These are phyloP conservation scores for Lepidocyrtinus sp. DNA, from an alignment of 2,888 invertebrate species.

Conservation along the genomic window DNA sequence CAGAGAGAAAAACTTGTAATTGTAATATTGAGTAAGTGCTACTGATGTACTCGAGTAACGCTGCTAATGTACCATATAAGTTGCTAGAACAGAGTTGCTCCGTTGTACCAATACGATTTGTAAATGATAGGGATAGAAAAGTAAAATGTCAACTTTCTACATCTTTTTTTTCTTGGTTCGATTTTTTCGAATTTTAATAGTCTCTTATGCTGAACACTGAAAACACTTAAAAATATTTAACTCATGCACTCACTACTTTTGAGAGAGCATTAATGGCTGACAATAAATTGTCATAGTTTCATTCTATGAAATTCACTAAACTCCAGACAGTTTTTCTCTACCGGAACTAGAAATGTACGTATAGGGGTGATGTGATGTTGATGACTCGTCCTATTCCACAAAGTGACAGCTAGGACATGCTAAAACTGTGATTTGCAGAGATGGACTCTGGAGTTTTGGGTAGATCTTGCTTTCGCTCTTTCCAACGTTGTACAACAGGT, in stretches of 20 bases:
- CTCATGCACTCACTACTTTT: no score
- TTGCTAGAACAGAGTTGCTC: neutral
- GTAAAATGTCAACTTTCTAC: neutral
- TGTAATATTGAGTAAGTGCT: neutral
- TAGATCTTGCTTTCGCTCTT: neutral
- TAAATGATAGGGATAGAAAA: neutral
- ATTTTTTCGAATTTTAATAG: no score
- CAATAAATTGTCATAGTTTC: no score
- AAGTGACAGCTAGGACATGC: neutral
- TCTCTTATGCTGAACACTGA: no score
- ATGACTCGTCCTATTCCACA: neutral
- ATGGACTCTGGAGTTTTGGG: neutral
- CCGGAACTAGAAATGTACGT: no score
- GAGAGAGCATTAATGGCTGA: no score
- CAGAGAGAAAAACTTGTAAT: neutral
- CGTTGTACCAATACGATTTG: neutral
- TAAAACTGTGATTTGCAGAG: neutral
- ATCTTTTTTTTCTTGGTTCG: neutral
- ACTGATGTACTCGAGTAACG: no score
- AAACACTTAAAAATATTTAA: no score
- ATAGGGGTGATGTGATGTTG: no score
- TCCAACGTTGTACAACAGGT: neutral
- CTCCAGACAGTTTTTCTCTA: no score
- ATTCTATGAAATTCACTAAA: no score
- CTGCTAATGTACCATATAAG: constrained; percentile 3